Evolutionary conservation across 2,113 vertebrate genomes (phyloP), one percentile per base, ranked within the genome.

Genomic region (Grus americana): DNA sequence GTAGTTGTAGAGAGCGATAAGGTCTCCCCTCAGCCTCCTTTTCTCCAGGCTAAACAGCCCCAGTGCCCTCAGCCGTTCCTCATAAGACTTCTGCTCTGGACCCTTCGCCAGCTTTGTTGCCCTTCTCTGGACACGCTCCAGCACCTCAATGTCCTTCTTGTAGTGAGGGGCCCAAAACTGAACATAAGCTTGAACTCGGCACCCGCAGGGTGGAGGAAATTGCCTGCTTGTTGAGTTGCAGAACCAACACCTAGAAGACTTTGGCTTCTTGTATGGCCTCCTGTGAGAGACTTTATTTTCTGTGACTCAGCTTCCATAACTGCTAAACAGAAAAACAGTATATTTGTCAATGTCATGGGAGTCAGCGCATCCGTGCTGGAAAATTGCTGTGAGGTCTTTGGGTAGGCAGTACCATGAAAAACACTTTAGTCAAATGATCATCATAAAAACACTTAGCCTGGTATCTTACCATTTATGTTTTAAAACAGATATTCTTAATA

Each of bases 311-410:
- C 83, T 92, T 91, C 88, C 79, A n/a, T 61, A 75, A 42, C 76
- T 81, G 88, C 94, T 91, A 81, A 91, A 88, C 36, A 67, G 88
- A 84, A 50, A 63, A 88, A 29, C 30, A 72, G 80, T 61, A 61
- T 91, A 74, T 90, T 90, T 95, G 86, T 96, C 92, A 94, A 26
- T 90, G 92, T 90, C 92, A 79, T 32, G 83, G 92, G 86, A 96
- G 63, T 36, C 65, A 76, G 67, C 0, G 4, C 75, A 70, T 90
- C 90, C 78, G 67, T 34, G 57, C 73, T 87, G 91, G 90, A 89
- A 96, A 93, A 86, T 90, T 91, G 93, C 86, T 81, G 68, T 61
- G 94, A 96, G 83, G 73, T 88, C 92, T 94, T 93, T 40, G 90
- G 86, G 59, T 84, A 79, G 92, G 61, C 65, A 65, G 76, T 57